Evolutionary conservation across 2,888 invertebrate species (phyloP).

Genomic region (Mallateleia sp.): DNA sequence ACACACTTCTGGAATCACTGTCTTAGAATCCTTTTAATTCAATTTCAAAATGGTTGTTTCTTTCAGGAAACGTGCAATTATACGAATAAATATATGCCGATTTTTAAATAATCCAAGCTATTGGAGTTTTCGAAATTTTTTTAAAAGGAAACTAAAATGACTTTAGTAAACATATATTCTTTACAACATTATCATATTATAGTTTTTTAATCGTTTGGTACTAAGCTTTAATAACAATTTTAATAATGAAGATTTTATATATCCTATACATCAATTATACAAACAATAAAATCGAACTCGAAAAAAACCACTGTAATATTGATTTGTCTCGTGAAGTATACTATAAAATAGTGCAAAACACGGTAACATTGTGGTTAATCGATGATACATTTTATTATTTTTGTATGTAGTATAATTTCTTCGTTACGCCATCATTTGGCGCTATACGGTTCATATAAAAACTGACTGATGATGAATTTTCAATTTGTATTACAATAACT

Average conservation of each 20-base stretch:
- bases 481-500: background rate
- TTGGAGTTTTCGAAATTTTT: too few relatives aligned
- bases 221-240: background rate
- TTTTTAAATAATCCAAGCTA: too few relatives aligned
- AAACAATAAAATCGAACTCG: background rate
- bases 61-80: too few relatives aligned
- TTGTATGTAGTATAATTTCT: conserved; percentile 30
- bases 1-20: too few relatives aligned
- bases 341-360: conserved; percentile 28
- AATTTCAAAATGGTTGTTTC: too few relatives aligned
- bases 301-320: background rate
- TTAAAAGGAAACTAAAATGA: too few relatives aligned
- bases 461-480: background rate
- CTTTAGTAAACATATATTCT: too few relatives aligned
- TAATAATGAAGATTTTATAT: background rate
- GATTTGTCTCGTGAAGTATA: background rate
- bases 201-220: background rate
- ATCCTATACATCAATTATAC: background rate
- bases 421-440: conserved; percentile 48
- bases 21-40: too few relatives aligned
- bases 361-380: conserved; percentile 55
- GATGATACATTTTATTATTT: conserved; percentile 57
- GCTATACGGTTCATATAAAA: conserved; percentile 20
- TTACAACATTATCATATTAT: too few relatives aligned
- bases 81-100: too few relatives aligned